Base-by-base conservation (phyloP, 2,113 vertebrate genomes). In the Bufo gargarizans region DNA sequence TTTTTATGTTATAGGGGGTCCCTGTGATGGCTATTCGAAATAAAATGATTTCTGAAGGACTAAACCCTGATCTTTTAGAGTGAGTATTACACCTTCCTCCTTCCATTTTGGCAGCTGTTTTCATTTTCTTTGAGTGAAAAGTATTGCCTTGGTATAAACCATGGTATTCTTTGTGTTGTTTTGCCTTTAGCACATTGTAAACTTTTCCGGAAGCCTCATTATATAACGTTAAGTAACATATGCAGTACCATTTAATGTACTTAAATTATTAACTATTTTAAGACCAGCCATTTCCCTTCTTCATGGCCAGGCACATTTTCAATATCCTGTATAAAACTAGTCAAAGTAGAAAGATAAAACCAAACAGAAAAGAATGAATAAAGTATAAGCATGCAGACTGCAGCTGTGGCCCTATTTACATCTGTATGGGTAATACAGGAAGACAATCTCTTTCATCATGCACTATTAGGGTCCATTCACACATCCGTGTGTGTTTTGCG, bases 21-120 rank as follows among this genome's bases (percentile, higher is more conserved):
- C 98, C 98, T 67, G 95, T 96, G n/a, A 96, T 98, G 97, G 98
- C 98, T 65, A 99, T 99, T 93, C 95, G 96, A 93, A 97, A 97
- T 92, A 99, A 99, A 95, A 99, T 99, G 98, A 91, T 97, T 87
- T 91, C 96, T 78, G 98, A 99, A 91, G 97, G 97, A 72, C 94
- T 99, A 89, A 96, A 99, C 91, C 97, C 98, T 8, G 96, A 94
- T 92, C 93, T 99, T 92, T 96, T 99, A 0, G 97, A 99, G 98
- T 99, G 93, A 98, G 98, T 97, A 91, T 61, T 49, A 49, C 20
- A 19, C 3, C 20, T 76, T 50, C 9, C 2, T 16, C 43, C 10
- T 47, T 74, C 17, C 47, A 47, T 49, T 5, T 17, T 20, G 72
- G 10, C 5, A 6, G 7, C 5, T 17, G 14, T 45, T 74, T 16